A percentile compares a stretch with the other conserved stretches of the same genome.
These are phyloP conservation scores for Sebastiscus albofasciatus DNA, from an alignment of 2,797 vertebrate genomes.

Conservation along the genomic window DNA sequence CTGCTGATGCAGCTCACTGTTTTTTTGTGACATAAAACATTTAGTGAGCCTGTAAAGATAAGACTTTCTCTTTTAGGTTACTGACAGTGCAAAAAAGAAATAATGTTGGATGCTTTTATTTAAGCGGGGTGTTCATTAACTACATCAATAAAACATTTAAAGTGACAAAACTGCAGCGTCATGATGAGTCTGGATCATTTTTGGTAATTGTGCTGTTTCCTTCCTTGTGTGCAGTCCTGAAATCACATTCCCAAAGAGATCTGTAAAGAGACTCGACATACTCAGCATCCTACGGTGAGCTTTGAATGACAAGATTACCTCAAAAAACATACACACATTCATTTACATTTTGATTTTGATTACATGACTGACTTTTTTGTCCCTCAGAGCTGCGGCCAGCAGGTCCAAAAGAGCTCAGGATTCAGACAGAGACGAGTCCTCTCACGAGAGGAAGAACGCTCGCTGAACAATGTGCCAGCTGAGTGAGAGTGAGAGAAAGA, in stretches of 20 bases:
- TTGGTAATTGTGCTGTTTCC: slow-evolving; percentile 5
- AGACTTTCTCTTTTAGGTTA: slow-evolving; percentile 3
- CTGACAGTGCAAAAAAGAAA: neutral
- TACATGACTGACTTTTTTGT: slow-evolving; percentile 12
- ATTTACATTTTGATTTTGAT: neutral
- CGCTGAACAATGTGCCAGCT: slow-evolving; percentile 27
- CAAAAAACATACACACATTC: neutral
- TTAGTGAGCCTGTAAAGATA: slow-evolving; percentile 56
- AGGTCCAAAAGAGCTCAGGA: slow-evolving; percentile 29
- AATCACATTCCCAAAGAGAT: neutral
- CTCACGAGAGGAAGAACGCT: neutral
- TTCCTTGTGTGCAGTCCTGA: slow-evolving; percentile 48
- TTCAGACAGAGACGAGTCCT: neutral
- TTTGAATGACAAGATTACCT: neutral
- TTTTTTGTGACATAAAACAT: slow-evolving; percentile 33
- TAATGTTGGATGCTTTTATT: neutral
- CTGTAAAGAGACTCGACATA: slow-evolving; percentile 4
- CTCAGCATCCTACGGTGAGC: slow-evolving; percentile 61
- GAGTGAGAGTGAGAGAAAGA: slow-evolving; percentile 36
- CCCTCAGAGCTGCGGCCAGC: slow-evolving; percentile 53
- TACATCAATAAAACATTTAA: slow-evolving; percentile 25
- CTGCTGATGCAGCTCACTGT: neutral
- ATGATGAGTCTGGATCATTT: neutral
- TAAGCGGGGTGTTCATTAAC: neutral
- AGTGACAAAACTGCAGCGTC: neutral